A percentile compares a stretch with the other conserved stretches of the same genome.
Conservation (phyloP, 2,888 invertebrate genomes). For the Euproctis similis region DNA sequence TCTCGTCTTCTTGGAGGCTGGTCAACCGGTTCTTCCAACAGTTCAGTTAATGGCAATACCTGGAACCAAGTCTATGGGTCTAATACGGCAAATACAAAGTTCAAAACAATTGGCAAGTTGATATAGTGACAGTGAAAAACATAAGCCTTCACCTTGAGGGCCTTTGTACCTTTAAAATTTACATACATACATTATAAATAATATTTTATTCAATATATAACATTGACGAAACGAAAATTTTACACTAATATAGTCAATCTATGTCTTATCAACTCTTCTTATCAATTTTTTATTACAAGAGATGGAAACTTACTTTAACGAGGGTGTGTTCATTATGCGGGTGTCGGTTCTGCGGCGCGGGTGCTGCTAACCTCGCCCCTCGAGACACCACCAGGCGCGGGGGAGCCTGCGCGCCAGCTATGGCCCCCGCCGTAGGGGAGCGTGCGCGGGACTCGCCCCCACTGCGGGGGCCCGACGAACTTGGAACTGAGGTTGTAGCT, state of each 20-base stretch:
- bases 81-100: too few relatives aligned
- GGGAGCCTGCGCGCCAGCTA: slow-evolving; percentile 5
- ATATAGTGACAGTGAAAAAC: too few relatives aligned
- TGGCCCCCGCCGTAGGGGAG: slow-evolving; percentile 1
- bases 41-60: slow-evolving; percentile 59
- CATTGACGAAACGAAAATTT: too few relatives aligned
- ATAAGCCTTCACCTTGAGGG: too few relatives aligned
- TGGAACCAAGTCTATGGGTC: too few relatives aligned
- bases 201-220: too few relatives aligned
- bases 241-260: too few relatives aligned
- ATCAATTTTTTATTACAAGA: too few relatives aligned
- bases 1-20: slow-evolving; percentile 61
- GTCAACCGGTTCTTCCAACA: slow-evolving; percentile 62
- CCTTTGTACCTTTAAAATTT: too few relatives aligned
- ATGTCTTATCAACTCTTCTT: too few relatives aligned
- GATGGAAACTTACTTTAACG: slow-evolving; percentile 47
- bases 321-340: slow-evolving; percentile 54
- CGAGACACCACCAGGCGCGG: slow-evolving; percentile 27
- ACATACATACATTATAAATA: too few relatives aligned
- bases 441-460: slow-evolving; percentile 6
- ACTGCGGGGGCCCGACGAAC: slow-evolving; percentile 4
- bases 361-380: slow-evolving; percentile 14
- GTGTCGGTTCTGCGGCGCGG: slow-evolving; percentile 9
- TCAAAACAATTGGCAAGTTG: too few relatives aligned
- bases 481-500: slow-evolving; percentile 2